A percentile compares a stretch with the other conserved stretches of the same genome.
phyloP scores from a whole-genome alignment of 2,888 invertebrate genomes.

The Deilephila elpenor region DNA sequence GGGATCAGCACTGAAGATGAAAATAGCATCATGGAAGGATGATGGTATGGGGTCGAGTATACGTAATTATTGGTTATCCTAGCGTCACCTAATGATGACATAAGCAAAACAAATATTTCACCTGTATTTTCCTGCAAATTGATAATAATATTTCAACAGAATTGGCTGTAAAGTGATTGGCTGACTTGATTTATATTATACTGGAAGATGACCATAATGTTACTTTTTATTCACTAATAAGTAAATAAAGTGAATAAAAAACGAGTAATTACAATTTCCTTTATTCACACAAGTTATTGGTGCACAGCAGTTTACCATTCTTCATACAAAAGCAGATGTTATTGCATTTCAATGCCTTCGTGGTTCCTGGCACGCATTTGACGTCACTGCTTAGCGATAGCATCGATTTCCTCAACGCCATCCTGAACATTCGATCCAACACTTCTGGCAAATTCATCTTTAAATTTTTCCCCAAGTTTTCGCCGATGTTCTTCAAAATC shows the following conservation, averaged over 20 bases:
- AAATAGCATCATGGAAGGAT: too few species aligned
- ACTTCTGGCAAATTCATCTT: conserved; percentile 51
- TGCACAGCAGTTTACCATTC: conserved; percentile 65
- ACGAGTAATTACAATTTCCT: conserved; percentile 26
- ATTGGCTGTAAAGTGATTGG: too few species aligned
- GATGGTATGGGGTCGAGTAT: too few species aligned
- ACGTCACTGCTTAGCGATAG: conserved; percentile 48
- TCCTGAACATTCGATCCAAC: conserved; percentile 52
- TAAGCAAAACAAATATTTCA: too few species aligned
- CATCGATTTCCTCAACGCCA: conserved; percentile 60
- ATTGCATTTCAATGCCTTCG: conserved; percentile 54
- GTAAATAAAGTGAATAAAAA: neutral
- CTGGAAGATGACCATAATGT: too few species aligned
- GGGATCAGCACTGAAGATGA: too few species aligned
- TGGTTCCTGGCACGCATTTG: conserved; percentile 56
- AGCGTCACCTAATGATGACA: too few species aligned
- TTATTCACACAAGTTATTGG: conserved; percentile 55
- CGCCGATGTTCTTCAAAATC: neutral
- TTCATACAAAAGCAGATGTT: conserved; percentile 67
- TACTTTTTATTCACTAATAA: too few species aligned
- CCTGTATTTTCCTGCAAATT: too few species aligned
- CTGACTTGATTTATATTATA: too few species aligned
- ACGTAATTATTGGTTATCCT: too few species aligned
- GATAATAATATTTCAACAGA: too few species aligned
- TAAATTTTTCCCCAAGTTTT: conserved; percentile 39